phyloP scores from a whole-genome alignment of 2,888 invertebrate genomes.

The Cheilosia impressa region DNA sequence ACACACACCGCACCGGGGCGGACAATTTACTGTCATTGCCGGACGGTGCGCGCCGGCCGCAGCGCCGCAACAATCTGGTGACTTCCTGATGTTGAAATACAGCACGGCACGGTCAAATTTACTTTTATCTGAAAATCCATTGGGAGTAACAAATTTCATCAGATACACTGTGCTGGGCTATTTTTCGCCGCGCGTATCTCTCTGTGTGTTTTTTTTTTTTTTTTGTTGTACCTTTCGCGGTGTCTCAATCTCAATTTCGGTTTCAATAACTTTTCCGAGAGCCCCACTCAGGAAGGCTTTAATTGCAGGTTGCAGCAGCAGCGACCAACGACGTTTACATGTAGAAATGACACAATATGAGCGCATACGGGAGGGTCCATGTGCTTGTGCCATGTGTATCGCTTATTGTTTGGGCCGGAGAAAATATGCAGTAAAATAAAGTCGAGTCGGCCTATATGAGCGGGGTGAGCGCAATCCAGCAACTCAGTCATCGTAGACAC shows the following conservation, averaged over 20 bases:
- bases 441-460: constrained; percentile 34
- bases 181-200: constrained; percentile 45
- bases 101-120: constrained; percentile 60
- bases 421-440: constrained; percentile 50
- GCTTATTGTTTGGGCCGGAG: constrained; percentile 46
- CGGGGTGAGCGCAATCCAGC: constrained; percentile 35
- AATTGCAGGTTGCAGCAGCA: constrained; percentile 54
- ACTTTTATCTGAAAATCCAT: constrained; percentile 69
- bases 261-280: constrained; percentile 43
- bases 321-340: constrained; percentile 27
- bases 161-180: constrained; percentile 59
- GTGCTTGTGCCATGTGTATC: background rate
- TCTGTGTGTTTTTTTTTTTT: constrained; percentile 30
- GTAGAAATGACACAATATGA: constrained; percentile 67
- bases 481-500: constrained; percentile 71
- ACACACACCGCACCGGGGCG: background rate
- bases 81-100: constrained; percentile 72
- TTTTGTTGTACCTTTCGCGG: constrained; percentile 35
- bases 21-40: constrained; percentile 57
- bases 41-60: background rate
- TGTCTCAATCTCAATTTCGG: constrained; percentile 73
- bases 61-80: constrained; percentile 18
- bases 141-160: constrained; percentile 73
- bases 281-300: constrained; percentile 59
- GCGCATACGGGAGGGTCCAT: constrained; percentile 54